Percentiles rank a stretch among this genome's conserved stretches.
These are phyloP conservation scores for Caenorhabditis sp. DNA, from an alignment of 2,888 invertebrate genomes.

Conservation along the genomic window DNA sequence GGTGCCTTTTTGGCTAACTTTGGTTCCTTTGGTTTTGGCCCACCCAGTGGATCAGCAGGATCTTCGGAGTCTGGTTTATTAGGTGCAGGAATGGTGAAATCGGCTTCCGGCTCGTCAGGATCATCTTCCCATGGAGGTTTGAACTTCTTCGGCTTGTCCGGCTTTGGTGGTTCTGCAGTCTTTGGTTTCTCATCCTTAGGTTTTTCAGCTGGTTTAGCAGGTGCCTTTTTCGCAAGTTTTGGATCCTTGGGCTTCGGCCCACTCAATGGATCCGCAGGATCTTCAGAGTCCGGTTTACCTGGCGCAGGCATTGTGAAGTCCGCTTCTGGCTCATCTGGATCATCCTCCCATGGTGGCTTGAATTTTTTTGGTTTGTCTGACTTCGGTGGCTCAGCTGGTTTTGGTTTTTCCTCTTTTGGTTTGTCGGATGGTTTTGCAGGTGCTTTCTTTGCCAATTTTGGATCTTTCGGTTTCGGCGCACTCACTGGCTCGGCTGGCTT, in stretches of 20 bases:
- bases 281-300: slow-evolving; percentile 5
- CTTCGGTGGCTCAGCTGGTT: slow-evolving; percentile 10
- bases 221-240: slow-evolving; percentile 19
- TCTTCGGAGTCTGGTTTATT: slow-evolving; percentile 34
- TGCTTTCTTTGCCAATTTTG: slow-evolving; percentile 12
- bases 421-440: slow-evolving; percentile 13
- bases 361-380: slow-evolving; percentile 13
- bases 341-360: slow-evolving; percentile 9
- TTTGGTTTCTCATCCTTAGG: slow-evolving; percentile 12
- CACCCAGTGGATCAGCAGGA: slow-evolving; percentile 21
- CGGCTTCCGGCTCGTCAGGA: slow-evolving; percentile 31
- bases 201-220: slow-evolving; percentile 9
- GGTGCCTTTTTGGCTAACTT: slow-evolving; percentile 29
- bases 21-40: slow-evolving; percentile 28
- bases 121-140: slow-evolving; percentile 42
- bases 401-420: slow-evolving; percentile 12
- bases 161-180: slow-evolving; percentile 28
- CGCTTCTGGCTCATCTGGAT: slow-evolving; percentile 42
- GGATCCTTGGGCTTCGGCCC: slow-evolving; percentile 26
- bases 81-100: slow-evolving; percentile 28
- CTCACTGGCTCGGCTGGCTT: slow-evolving; percentile 30
- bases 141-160: slow-evolving; percentile 35
- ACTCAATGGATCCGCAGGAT: slow-evolving; percentile 13
- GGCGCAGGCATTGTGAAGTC: slow-evolving; percentile 25
- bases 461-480: slow-evolving; percentile 23